Evolutionary conservation across 2,113 vertebrate species (phyloP), one percentile per base, ranked within the genome.

Genomic region (Acanthochromis polyacanthus): DNA sequence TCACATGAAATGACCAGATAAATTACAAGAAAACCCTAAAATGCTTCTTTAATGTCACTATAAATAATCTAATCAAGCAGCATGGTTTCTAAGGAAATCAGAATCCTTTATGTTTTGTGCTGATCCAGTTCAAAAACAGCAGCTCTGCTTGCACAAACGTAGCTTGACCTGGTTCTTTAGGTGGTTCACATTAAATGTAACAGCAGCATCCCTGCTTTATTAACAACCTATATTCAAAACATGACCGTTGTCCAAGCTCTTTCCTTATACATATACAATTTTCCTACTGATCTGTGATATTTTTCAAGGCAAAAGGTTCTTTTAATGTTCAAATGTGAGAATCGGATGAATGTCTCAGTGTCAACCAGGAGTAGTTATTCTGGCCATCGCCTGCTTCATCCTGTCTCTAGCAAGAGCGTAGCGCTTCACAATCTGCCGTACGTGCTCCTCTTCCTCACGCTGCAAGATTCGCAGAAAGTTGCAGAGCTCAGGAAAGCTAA

Each of bases 401-500:
- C 90, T 95, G 83, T 97, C 95, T 46, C 96, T 95, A 30, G 97
- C 96, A 16, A 84, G 86, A 45, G 96, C 82, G 19, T 99, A 98
- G 75, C 97, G 97, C 65, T 93, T 95, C 58, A 96, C 89, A 51
- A 99, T 96, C 90, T 95, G 97, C 20, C 96, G 96, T 14, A 98
- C 74, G 5, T 98, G 96, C 25, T 96, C 97, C 40, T 99, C 97
- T 81, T 99, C 98, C 87, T 99, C 98, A 6, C 97, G 96, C 90
- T 99, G 94, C 56, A 99, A 93, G 85, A 99, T 99, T 45, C 96
- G 95, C 80, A 99, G 91, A 85, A 99, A 99, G 91, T 99, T 99
- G 70, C 96, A 94, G 75, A 99, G 89, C 88, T 99, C 98, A 0
- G 98, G 98, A 90, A 97, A 93, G 25, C 96, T 97, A 90, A 99